Evolutionary conservation across 1,140 invertebrate genomes (phyloP), one percentile per base, ranked within the genome.

Genomic region (Philaenus spumarius): DNA sequence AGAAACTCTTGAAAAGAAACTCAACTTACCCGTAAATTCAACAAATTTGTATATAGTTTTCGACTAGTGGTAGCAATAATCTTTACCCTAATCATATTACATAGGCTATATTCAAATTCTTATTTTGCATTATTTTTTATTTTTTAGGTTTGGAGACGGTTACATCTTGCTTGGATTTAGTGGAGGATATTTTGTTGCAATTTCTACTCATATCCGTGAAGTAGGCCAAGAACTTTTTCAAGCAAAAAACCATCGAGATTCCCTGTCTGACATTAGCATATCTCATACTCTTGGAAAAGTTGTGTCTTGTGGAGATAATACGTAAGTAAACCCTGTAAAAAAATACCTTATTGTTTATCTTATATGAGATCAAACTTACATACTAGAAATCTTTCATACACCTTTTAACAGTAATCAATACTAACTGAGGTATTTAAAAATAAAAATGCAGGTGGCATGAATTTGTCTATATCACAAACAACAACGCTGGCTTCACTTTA

Each of bases 111-210:
- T n/a, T 37, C 7, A 9, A 37, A 7, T 7, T 45, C 12, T 9
- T 53, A 30, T 53, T 12, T 35, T 12, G 24, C 23, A 20, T 15
- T 46, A 15, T 23, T 47, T 35, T 19, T 54, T 17, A 22, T 56
- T 64, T 47, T 56, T 51, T 43, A 78, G 84, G 84, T 90, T 91
- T 75, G 93, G 93, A 2, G 95, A 99, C 79, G 97, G 96, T 0
- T 97, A 97, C 65, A 96, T 99, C 59, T 74, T 99, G 35, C 81
- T 99, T 22, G 96, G 95, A n/a, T 99, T 99, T 70, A 89, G 88
- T 54, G 84, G 85, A 46, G 97, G 97, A 0, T 95, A 85, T 72
- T 84, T 98, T 53, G 89, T 98, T 26, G 89, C 92, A 1, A 93
- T 98, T 69, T 98, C 95, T 0, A 97, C 95, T 0, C 91, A 97